Base-by-base conservation (phyloP, 2,797 vertebrate species). In the Myotis pilosus region DNA sequence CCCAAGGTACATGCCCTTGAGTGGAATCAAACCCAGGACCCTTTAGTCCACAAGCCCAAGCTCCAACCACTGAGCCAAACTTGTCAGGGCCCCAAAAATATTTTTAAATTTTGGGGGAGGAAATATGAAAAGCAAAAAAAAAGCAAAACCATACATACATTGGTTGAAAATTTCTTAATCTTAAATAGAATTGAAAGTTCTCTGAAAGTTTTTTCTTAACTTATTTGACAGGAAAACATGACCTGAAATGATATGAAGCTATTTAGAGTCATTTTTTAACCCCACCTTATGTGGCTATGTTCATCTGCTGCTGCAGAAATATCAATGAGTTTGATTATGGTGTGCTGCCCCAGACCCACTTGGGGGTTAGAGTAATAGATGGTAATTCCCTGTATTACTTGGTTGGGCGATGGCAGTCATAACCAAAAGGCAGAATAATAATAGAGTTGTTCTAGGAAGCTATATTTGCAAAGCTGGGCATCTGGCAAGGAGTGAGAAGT, bases 161-260 rank as follows among this genome's bases (percentile, higher is more conserved):
- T 9, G n/a, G 0, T 91, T 92, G 60, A 87, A 68, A 88, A 80
- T 93, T 22, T 28, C 30, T 92, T 47, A 55, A 28, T 69, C 71
- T 80, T 92, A 91, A 86, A 55, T 19, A 74, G 69, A 87, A 33
- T 81, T 30, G 55, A 57, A 30, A 94, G 87, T 71, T 0, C 69
- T 84, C 23, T 55, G 53, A 62, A 85, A 71, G 41, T 30, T 11
- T 69, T 89, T 86, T 86, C 84, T 95, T 72, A 78, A 90, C 11
- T 93, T 44, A 85, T 64, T 44, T 95, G 88, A 49, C 51, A 85
- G 23, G 66, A 92, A 89, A 93, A 91, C 36, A 78, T 86, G n/a
- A 51, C 41, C 51, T 87, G 41, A 92, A 68, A 55, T 93, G 66
- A 82, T 74, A 51, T 4, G 30, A 75, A 64, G 60, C 28, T 92